A percentile compares a stretch with the other conserved stretches of the same genome.
phyloP scores from a whole-genome alignment of 2,888 invertebrate genomes.

The Enchytraeus crypticus region DNA sequence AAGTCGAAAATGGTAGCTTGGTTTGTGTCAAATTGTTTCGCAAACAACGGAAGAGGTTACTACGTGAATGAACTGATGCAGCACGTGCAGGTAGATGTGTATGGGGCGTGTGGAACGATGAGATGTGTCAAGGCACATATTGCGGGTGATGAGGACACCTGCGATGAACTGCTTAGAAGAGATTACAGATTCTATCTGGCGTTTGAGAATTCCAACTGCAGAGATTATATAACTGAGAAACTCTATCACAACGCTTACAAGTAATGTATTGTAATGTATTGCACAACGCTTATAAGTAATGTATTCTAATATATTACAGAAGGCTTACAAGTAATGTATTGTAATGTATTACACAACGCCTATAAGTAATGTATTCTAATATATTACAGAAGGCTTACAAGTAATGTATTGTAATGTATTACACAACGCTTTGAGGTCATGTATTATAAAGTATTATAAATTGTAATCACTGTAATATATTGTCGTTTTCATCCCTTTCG shows the following conservation, averaged over 20 bases:
- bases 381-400: too few species aligned
- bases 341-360: too few species aligned
- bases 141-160: not conserved
- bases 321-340: too few species aligned
- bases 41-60: constrained; percentile 76
- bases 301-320: too few species aligned
- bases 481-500: too few species aligned
- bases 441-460: too few species aligned
- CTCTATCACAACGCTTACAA: constrained; percentile 23
- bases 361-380: too few species aligned
- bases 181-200: constrained; percentile 28
- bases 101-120: constrained; percentile 62
- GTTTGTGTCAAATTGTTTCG: constrained; percentile 96
- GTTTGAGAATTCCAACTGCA: constrained; percentile 29
- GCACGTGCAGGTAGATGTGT: constrained; percentile 57
- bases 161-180: constrained; percentile 8
- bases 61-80: constrained; percentile 77
- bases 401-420: too few species aligned
- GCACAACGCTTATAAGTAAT: too few species aligned
- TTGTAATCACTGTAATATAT: too few species aligned
- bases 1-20: constrained; percentile 90
- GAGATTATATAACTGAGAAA: constrained; percentile 29
- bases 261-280: too few species aligned
- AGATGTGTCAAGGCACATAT: constrained; percentile 61
- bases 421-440: too few species aligned